Base-by-base conservation (phyloP, 2,113 vertebrate genomes). In the Electrona antarctica region DNA sequence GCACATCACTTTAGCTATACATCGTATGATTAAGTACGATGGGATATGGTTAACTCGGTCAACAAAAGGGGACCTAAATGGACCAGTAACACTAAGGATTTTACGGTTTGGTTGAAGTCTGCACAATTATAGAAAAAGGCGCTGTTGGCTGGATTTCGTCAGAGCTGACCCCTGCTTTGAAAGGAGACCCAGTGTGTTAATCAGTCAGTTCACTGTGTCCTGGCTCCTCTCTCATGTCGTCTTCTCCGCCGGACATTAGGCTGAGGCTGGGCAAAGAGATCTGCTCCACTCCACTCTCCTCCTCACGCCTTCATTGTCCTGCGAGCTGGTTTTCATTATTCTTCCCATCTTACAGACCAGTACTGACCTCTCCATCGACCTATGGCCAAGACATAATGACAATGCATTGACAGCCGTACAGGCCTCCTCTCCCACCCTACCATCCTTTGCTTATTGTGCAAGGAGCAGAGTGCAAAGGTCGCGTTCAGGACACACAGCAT, bases 301-400 rank as follows among this genome's bases (percentile, higher is more conserved):
- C 64, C 51, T 64, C 49, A n/a, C 52, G 45, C 48, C 11, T 56
- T 13, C 50, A 56, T 73, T 77, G 64, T 77, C 45, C 11, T 21
- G 6, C 47, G 67, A 57, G 66, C 28, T 74, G 41, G 51, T 14
- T 49, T 46, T 48, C 57, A 77, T 67, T 64, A 52, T 56, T 69
- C 11, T 51, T 49, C 62, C 21, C 71, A 47, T 46, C 47, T 59
- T 72, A 69, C 64, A 21, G 51, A 46, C 9, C 65, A 68, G 41
- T 67, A 57, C 46, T 76, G 28, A 14, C 65, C 73, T 76, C 60
- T 80, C 73, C 60, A 50, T 0, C 81, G 76, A 78, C 77, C 82
- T 82, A 65, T 82, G 62, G 13, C 54, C 52, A 21, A 52, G 67
- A 63, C 58, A 41, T 62, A 48, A 60, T 69, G 69, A 67, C 70